These are phyloP conservation scores for Cyanistes caeruleus DNA, from an alignment of 2,113 vertebrate genomes.

Conservation along the genomic window DNA sequence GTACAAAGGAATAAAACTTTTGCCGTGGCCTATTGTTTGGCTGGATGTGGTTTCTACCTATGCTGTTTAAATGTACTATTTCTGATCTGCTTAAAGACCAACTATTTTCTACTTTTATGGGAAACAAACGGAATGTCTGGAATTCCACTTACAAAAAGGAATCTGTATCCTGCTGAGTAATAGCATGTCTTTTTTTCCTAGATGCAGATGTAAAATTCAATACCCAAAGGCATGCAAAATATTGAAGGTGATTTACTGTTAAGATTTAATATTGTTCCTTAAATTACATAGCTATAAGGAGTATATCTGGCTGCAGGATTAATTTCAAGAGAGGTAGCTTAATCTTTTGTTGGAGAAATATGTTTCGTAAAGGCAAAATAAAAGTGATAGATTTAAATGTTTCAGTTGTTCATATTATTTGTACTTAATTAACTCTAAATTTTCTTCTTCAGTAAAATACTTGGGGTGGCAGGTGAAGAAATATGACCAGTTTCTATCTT, in stretches of 20 bases:
- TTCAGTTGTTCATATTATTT: background rate
- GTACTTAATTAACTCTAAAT: background rate
- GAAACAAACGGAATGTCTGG: conserved; percentile 74
- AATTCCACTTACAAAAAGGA: conserved; percentile 73
- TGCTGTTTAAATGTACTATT: background rate
- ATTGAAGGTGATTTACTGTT: conserved; percentile 41
- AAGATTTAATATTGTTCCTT: conserved; percentile 23
- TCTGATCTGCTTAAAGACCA: conserved; percentile 46
- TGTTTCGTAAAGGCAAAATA: background rate
- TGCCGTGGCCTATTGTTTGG: background rate
- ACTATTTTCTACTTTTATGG: conserved; percentile 68
- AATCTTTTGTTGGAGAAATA: background rate
- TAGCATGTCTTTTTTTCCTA: conserved; percentile 43
- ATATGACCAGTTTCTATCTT: background rate
- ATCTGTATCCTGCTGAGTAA: conserved; percentile 72
- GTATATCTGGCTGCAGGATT: background rate
- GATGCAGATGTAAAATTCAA: conserved; percentile 47
- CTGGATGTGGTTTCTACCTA: background rate
- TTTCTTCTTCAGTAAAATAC: background rate
- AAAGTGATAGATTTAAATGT: background rate
- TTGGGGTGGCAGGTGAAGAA: background rate
- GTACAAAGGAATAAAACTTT: background rate
- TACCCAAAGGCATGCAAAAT: conserved; percentile 57
- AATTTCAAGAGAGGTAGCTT: background rate
- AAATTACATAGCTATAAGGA: conserved; percentile 7